Evolutionary conservation across 2,888 invertebrate species (phyloP).

Genomic region (Acleris laterana): DNA sequence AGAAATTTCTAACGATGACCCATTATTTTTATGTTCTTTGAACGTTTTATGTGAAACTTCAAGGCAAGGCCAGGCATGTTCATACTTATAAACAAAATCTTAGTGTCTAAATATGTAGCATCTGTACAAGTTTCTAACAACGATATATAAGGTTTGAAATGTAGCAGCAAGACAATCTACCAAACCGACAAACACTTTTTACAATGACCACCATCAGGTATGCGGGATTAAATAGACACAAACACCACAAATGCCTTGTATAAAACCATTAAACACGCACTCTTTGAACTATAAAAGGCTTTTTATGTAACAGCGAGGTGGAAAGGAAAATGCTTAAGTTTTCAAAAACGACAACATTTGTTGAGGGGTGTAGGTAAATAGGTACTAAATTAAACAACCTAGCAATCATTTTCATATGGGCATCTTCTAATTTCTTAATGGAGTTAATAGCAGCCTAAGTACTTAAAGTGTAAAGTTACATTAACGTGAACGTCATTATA

Average conservation of each 20-base stretch:
- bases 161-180: slow-evolving; percentile 17
- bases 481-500: too few relatives aligned
- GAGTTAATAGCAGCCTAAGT: too few relatives aligned
- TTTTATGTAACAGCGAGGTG: background rate
- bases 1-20: background rate
- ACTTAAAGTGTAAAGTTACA: too few relatives aligned
- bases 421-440: too few relatives aligned
- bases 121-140: slow-evolving; percentile 5
- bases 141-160: slow-evolving; percentile 11
- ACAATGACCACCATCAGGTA: background rate
- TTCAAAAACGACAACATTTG: background rate
- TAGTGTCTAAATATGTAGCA: slow-evolving; percentile 2
- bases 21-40: background rate
- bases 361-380: too few relatives aligned
- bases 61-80: slow-evolving; percentile 13
- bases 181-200: slow-evolving; percentile 9
- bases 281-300: background rate
- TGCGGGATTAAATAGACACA: background rate
- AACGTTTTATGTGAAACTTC: background rate
- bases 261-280: slow-evolving; percentile 2
- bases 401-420: too few relatives aligned
- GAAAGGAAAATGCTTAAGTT: background rate
- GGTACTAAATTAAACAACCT: too few relatives aligned
- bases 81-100: slow-evolving; percentile 6
- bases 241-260: background rate